Evolutionary conservation across 2,113 vertebrate genomes (phyloP).

Genomic region (Dromaius novaehollandiae): DNA sequence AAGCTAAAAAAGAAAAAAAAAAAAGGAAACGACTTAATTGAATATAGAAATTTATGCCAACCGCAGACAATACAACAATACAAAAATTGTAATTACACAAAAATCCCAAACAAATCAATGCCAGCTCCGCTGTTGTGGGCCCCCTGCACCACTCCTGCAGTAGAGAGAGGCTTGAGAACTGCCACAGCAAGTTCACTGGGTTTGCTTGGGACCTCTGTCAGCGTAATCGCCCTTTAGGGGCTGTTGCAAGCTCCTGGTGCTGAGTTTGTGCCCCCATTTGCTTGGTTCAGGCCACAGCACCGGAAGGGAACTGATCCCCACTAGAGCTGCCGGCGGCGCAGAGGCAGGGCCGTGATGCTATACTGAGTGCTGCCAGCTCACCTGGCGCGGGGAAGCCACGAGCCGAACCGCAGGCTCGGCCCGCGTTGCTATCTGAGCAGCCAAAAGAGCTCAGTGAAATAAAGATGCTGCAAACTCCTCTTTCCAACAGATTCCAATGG

Average conservation of each 20-base stretch:
- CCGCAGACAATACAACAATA: not conserved
- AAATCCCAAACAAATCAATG: slow-evolving; percentile 16
- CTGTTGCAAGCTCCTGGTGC: not conserved
- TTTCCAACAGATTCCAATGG: not conserved
- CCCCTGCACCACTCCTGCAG: not conserved
- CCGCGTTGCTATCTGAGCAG: not conserved
- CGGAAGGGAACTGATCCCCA: not conserved
- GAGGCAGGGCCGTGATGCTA: not conserved
- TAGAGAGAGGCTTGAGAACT: not conserved
- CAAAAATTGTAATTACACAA: slow-evolving; percentile 30
- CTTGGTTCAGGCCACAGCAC: not conserved
- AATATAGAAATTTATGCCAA: slow-evolving; percentile 19
- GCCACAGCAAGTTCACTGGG: not conserved
- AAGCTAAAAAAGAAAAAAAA: slow-evolving; percentile 10
- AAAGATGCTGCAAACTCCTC: not conserved
- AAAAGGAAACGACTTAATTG: not conserved
- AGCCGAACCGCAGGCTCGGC: not conserved
- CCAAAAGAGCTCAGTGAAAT: not conserved
- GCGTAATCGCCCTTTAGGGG: not conserved
- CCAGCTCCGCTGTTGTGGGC: not conserved
- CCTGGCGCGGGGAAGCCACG: not conserved
- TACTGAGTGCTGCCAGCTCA: not conserved
- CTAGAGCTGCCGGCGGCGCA: not conserved
- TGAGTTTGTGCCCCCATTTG: not conserved
- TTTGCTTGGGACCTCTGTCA: not conserved